phyloP scores from a whole-genome alignment of 2,113 vertebrate genomes.

The Atlantisia rogersi region DNA sequence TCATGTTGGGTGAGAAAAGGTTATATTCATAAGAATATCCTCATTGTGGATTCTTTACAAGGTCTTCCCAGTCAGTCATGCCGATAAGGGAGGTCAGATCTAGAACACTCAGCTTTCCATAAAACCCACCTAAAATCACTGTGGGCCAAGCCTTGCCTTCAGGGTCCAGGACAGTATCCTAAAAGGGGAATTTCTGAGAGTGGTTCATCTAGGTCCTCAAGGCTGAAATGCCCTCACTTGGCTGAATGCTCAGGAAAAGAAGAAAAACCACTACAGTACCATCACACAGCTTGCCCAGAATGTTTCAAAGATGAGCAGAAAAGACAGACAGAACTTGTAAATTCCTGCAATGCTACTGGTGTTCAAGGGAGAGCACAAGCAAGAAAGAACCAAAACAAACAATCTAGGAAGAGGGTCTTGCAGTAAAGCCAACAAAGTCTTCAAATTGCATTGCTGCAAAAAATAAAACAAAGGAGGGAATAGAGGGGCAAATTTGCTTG shows the following conservation, averaged over 20 bases:
- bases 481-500: background rate
- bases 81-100: background rate
- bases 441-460: conserved; percentile 34
- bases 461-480: background rate
- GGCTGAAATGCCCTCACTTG: background rate
- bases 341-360: background rate
- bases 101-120: background rate
- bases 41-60: background rate
- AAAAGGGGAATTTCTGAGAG: background rate
- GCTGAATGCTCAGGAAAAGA: background rate
- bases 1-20: background rate
- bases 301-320: background rate
- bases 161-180: background rate
- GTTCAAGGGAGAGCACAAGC: background rate
- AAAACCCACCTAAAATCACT: background rate
- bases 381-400: background rate
- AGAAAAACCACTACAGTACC: background rate
- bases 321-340: background rate
- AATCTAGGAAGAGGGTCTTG: background rate
- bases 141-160: background rate
- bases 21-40: background rate
- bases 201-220: background rate
- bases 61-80: background rate
- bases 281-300: background rate
- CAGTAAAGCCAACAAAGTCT: background rate